A percentile compares a stretch with the other conserved stretches of the same genome.
These are phyloP conservation scores for Danio choprae DNA, from an alignment of 2,797 vertebrate species.

Conservation along the genomic window DNA sequence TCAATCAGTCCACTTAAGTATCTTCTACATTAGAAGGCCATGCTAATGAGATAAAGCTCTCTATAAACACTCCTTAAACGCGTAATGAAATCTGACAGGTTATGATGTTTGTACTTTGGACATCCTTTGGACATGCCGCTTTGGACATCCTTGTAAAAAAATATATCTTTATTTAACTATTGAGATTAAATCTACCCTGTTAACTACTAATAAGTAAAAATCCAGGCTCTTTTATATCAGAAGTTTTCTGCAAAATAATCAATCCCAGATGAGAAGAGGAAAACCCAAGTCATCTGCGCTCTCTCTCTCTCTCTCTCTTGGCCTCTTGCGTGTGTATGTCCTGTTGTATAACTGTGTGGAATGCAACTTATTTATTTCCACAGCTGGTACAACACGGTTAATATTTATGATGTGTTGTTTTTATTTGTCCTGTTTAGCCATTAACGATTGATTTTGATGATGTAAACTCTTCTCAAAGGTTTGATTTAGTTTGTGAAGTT, in stretches of 20 bases:
- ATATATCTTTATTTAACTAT: background rate
- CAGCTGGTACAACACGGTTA: conserved; percentile 39
- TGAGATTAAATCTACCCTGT: background rate
- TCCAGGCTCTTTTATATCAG: background rate
- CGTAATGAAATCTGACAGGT: background rate
- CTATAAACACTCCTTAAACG: background rate
- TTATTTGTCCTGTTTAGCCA: conserved; percentile 19
- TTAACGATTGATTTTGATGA: background rate
- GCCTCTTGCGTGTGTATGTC: background rate
- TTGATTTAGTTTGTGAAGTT: background rate
- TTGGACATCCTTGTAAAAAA: background rate
- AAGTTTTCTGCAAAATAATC: conserved; percentile 17
- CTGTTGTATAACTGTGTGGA: background rate
- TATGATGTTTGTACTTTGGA: conserved; percentile 1
- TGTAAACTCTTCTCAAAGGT: background rate
- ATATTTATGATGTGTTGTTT: conserved; percentile 41
- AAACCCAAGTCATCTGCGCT: background rate
- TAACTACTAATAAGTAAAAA: background rate
- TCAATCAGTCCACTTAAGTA: background rate
- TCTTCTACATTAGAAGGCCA: background rate
- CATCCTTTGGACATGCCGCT: no score
- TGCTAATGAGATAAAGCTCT: background rate
- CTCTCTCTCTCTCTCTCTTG: background rate
- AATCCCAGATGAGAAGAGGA: background rate
- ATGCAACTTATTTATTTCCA: conserved; percentile 21